Evolutionary conservation across 2,113 vertebrate genomes (phyloP), one percentile per base, ranked within the genome.

Genomic region (Cercopithecus mona): DNA sequence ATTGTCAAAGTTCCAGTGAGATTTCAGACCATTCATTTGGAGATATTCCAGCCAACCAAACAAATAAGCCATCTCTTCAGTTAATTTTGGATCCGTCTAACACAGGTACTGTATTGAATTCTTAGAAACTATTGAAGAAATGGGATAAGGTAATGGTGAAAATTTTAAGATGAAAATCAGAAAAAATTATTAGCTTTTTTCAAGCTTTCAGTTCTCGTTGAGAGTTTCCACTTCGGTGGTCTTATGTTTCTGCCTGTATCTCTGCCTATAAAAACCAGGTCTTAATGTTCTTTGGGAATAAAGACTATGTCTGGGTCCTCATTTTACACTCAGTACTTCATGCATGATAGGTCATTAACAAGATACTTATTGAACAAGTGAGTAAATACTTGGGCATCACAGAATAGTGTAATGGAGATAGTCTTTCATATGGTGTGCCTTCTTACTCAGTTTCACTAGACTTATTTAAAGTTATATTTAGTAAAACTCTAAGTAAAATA

Each of bases 61-160:
- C 88, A 83, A 78, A 91, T 87, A 98, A 95, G 66, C 96, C 98
- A 6, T 91, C 99, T 90, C 68, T 99, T 96, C 98, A 99, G 55
- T 98, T 99, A 95, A 90, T 98, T 76, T 97, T 99, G 94, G 98
- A 99, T 68, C 98, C 99, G 72, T 98, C 98, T 55, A 61, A 94
- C 87, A 98, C 98, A 98, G 99, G 99, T 99, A 98, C 6, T 96
- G 6, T 83, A 45, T 3, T 43, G 27, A 76, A 84, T 43, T 86
- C 14, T 66, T 96, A 59, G 4, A 94, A 70, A 83, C 17, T 1
- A 14, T 55, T 79, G 80, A 8, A 59, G 32, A 91, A 95, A 79
- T 96, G 23, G 18, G 13, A 76, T 96, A 91, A 81, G 92, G 6
- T 96, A 76, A 32, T 86, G 61, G 38, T 48, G 84, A 94, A 82